These are phyloP conservation scores for Theristicus caerulescens DNA, from an alignment of 2,113 vertebrate species.

Conservation along the genomic window DNA sequence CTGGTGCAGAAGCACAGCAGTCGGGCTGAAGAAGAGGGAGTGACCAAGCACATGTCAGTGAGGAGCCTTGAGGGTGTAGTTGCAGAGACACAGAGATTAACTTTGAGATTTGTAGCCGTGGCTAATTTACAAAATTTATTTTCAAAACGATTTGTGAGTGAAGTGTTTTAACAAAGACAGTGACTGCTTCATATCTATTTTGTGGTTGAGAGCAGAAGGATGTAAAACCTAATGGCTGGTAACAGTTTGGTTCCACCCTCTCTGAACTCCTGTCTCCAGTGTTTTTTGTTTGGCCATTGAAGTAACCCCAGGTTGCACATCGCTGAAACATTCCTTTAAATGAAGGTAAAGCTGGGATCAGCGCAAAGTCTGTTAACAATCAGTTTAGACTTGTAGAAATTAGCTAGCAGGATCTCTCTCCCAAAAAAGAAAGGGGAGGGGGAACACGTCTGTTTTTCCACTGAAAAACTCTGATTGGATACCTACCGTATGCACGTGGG, in stretches of 20 bases:
- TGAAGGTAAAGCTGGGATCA: neutral
- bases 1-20: neutral
- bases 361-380: neutral
- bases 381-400: slow-evolving; percentile 21
- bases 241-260: neutral
- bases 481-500: neutral
- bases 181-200: neutral
- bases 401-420: neutral
- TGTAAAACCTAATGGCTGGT: neutral
- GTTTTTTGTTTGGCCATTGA: neutral
- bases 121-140: neutral
- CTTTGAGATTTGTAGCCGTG: neutral
- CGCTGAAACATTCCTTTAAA: neutral
- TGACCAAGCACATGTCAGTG: neutral
- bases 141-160: neutral
- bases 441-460: neutral
- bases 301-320: neutral
- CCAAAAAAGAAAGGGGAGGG: neutral
- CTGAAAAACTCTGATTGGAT: neutral
- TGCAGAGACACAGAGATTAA: neutral
- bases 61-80: neutral
- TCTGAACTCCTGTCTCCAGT: neutral
- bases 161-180: neutral
- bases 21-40: neutral
- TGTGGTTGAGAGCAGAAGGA: neutral